A percentile compares a stretch with the other conserved stretches of the same genome.
Conservation (phyloP, 2,888 invertebrate genomes). For the Lochmaea crataegi region DNA sequence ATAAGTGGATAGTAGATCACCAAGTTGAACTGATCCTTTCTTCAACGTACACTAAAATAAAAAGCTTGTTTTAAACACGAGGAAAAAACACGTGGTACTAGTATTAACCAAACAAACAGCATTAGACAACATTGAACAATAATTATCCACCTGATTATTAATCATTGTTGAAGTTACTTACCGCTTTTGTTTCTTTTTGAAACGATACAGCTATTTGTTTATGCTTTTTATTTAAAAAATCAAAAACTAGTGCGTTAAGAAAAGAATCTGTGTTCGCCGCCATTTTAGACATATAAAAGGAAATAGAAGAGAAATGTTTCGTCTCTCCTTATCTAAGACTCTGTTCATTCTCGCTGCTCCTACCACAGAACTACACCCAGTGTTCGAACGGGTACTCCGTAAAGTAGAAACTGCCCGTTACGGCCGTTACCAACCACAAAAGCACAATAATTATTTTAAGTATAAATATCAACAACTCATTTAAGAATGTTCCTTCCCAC, state of each 20-base stretch:
- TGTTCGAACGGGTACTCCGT: too few relatives aligned
- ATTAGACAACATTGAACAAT: background rate
- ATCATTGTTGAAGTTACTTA: slow-evolving; percentile 68
- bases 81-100: slow-evolving; percentile 8
- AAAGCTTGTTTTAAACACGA: background rate
- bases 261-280: slow-evolving; percentile 63
- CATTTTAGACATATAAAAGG: slow-evolving; percentile 50
- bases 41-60: slow-evolving; percentile 69
- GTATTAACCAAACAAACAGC: background rate
- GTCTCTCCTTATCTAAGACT: too few relatives aligned
- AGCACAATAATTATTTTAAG: too few relatives aligned
- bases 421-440: too few relatives aligned
- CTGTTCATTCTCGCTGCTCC: too few relatives aligned
- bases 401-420: too few relatives aligned
- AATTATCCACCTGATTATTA: background rate
- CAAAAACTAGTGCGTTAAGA: slow-evolving; percentile 72
- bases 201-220: slow-evolving; percentile 76
- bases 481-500: too few relatives aligned
- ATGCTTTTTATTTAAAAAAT: slow-evolving; percentile 74
- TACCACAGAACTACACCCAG: too few relatives aligned
- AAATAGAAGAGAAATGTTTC: background rate
- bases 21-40: slow-evolving; percentile 75
- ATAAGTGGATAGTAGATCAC: slow-evolving; percentile 71
- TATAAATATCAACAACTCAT: too few relatives aligned
- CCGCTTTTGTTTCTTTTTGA: slow-evolving; percentile 77